Percentiles rank a stretch among this genome's conserved stretches.
phyloP scores from a whole-genome alignment of 1,140 invertebrate species.

The Popillia japonica region DNA sequence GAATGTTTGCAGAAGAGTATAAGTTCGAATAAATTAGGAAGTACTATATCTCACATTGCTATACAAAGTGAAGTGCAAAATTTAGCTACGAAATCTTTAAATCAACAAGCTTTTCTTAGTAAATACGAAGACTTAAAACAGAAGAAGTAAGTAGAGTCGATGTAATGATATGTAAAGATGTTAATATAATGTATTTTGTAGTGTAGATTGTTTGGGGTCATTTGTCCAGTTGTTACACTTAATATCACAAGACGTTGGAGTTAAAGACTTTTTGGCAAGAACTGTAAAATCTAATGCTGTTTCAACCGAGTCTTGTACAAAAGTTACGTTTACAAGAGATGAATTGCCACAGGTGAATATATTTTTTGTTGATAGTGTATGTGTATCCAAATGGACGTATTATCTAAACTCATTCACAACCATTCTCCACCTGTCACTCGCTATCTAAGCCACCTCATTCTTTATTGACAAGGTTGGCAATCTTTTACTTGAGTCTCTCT shows the following conservation, averaged over 20 bases:
- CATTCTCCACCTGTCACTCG: too few species aligned
- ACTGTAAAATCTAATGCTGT: conserved; percentile 49
- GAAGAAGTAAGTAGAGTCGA: background rate
- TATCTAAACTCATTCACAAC: too few species aligned
- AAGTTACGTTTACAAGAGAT: conserved; percentile 61
- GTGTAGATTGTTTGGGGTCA: conserved; percentile 25
- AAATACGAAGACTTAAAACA: conserved; percentile 30
- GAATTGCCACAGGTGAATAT: conserved; percentile 63
- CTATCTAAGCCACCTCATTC: too few species aligned
- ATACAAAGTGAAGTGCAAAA: conserved; percentile 32
- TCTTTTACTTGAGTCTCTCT: too few species aligned
- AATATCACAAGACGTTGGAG: conserved; percentile 63
- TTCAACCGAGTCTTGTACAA: conserved; percentile 4
- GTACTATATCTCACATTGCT: background rate
- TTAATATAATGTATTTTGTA: background rate
- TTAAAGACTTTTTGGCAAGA: conserved; percentile 61
- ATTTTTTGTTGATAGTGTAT: conserved; percentile 41
- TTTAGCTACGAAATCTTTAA: background rate
- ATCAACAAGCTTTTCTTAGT: conserved; percentile 22
- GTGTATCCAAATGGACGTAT: background rate
- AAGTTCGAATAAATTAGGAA: conserved; percentile 14
- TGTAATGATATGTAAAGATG: background rate
- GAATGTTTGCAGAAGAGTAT: conserved; percentile 36
- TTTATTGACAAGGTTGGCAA: too few species aligned
- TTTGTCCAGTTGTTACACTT: conserved; percentile 27